Percentiles rank a stretch among this genome's conserved stretches.
phyloP scores from a whole-genome alignment of 2,113 vertebrate species.

The Suricata suricatta region DNA sequence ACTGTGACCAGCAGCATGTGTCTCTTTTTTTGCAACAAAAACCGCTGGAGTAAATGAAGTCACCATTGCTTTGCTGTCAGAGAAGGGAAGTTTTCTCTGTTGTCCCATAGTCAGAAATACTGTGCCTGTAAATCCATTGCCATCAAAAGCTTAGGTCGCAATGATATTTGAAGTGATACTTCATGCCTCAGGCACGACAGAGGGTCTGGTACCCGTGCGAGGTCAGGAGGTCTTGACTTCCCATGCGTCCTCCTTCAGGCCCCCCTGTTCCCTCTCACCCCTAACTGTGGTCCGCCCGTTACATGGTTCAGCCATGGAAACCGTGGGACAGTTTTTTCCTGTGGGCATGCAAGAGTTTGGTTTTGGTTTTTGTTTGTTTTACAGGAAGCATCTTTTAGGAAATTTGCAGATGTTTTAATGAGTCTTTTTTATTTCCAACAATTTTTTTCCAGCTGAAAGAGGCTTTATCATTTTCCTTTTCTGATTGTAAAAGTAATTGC shows the following conservation, averaged over 20 bases:
- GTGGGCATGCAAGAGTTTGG: background rate
- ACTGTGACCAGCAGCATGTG: slow-evolving; percentile 57
- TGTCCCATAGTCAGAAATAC: background rate
- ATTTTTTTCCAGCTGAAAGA: slow-evolving; percentile 1
- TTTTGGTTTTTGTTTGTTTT: slow-evolving; percentile 6
- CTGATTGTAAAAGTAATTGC: background rate
- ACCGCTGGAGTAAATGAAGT: background rate
- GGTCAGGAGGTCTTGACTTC: background rate
- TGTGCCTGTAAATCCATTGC: background rate
- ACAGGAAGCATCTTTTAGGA: background rate
- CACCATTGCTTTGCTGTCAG: background rate
- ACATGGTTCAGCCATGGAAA: background rate
- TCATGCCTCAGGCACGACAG: background rate
- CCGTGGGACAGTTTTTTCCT: background rate
- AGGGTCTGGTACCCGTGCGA: background rate
- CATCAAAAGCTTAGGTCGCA: background rate
- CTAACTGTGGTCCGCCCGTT: background rate
- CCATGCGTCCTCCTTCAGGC: background rate
- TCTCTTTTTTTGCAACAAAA: slow-evolving; percentile 64
- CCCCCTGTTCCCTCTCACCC: background rate
- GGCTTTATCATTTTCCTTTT: background rate
- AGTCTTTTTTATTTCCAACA: slow-evolving; percentile 10
- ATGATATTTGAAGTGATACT: background rate
- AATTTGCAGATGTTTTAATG: background rate
- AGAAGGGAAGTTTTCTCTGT: background rate